Evolutionary conservation across 2,888 invertebrate species (phyloP).

Genomic region (Cheilosia vulpina): DNA sequence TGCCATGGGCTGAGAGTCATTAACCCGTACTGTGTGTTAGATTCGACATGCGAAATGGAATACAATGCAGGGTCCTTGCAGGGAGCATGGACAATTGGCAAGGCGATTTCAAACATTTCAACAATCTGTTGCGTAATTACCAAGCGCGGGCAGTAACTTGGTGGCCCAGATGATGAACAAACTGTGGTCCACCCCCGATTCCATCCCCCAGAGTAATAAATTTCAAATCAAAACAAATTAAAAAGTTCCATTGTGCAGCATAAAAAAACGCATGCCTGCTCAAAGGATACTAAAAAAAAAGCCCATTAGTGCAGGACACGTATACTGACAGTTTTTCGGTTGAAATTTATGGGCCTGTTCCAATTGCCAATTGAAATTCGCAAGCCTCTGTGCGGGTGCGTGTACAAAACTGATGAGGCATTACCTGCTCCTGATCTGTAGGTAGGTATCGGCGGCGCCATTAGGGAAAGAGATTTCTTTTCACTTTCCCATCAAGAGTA

Average conservation of each 20-base stretch:
- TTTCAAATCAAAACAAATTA: constrained; percentile 59
- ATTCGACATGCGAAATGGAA: constrained; percentile 31
- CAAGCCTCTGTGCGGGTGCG: constrained; percentile 45
- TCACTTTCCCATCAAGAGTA: constrained; percentile 20
- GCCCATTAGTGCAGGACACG: constrained; percentile 40
- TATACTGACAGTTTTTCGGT: constrained; percentile 37
- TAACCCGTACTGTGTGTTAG: constrained; percentile 13
- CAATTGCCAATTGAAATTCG: constrained; percentile 62
- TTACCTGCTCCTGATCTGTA: constrained; percentile 21
- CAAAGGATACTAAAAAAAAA: constrained; percentile 12
- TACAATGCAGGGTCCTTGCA: neutral
- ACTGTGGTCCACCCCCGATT: constrained; percentile 37
- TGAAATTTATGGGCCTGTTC: constrained; percentile 53
- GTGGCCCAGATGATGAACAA: constrained; percentile 67
- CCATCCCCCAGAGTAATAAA: constrained; percentile 49
- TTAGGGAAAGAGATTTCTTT: constrained; percentile 18
- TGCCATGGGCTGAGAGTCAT: constrained; percentile 16
- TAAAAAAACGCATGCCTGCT: neutral
- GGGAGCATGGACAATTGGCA: neutral
- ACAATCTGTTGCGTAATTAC: constrained; percentile 22
- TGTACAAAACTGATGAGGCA: constrained; percentile 53
- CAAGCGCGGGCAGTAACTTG: constrained; percentile 11
- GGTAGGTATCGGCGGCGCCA: constrained; percentile 59
- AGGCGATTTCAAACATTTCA: constrained; percentile 39
- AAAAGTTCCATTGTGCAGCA: constrained; percentile 15